phyloP scores from a whole-genome alignment of 2,888 invertebrate genomes.

The Pterostichus madidus region DNA sequence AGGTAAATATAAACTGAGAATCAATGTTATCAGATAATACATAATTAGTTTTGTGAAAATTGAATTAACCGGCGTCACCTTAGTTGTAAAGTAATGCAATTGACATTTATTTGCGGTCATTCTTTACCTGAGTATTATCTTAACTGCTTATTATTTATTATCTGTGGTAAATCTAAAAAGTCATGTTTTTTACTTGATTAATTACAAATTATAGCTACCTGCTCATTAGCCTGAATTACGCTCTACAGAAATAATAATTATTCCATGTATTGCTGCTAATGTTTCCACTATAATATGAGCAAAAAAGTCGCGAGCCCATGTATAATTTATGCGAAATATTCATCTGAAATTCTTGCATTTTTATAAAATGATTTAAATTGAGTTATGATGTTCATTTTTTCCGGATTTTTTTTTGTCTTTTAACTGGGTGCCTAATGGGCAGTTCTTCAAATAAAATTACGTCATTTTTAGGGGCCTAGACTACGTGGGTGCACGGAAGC shows the following conservation, averaged over 20 bases:
- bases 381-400: no score
- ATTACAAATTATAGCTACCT: constrained; percentile 63
- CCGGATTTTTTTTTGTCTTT: no score
- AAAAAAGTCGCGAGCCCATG: constrained; percentile 39
- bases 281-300: constrained; percentile 28
- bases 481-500: no score
- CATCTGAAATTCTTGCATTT: background rate
- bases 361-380: no score
- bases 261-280: constrained; percentile 57
- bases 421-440: no score
- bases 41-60: background rate
- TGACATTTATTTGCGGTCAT: constrained; percentile 23
- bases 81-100: background rate
- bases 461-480: no score
- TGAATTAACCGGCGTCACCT: background rate
- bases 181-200: constrained; percentile 61
- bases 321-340: constrained; percentile 4
- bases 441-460: no score
- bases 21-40: no score
- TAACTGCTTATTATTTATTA: constrained; percentile 66
- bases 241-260: constrained; percentile 59
- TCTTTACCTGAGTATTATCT: constrained; percentile 28
- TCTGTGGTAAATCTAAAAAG: constrained; percentile 63
- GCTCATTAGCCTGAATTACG: constrained; percentile 59
- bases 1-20: no score